Evolutionary conservation across 2,113 vertebrate species (phyloP).

Genomic region (Antennarius striatus): DNA sequence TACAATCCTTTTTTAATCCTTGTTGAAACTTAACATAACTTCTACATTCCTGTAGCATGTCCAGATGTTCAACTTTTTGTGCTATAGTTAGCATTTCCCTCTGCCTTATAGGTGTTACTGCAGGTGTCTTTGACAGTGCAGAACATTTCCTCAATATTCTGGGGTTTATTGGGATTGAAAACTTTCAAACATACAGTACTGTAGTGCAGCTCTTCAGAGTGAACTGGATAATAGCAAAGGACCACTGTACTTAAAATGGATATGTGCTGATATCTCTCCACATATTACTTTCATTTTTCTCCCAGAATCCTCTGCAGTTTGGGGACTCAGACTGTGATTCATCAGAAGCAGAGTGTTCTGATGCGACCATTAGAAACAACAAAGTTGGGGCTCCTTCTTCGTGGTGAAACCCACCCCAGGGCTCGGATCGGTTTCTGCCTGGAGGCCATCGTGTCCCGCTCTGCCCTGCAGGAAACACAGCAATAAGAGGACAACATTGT

Average conservation of each 20-base stretch:
- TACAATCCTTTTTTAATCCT: no score
- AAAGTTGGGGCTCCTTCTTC: slow-evolving; percentile 90
- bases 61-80: no score
- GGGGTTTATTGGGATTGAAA: no score
- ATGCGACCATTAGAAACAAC: slow-evolving; percentile 95
- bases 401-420: slow-evolving; percentile 83
- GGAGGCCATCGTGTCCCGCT: slow-evolving; percentile 52
- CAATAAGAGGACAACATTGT: slow-evolving; percentile 68
- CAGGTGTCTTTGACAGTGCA: no score
- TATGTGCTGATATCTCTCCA: not conserved
- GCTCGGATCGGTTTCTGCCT: slow-evolving; percentile 44
- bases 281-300: slow-evolving; percentile 27
- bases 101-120: no score
- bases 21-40: no score
- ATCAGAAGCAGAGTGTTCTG: slow-evolving; percentile 95
- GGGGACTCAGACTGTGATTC: slow-evolving; percentile 93
- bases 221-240: no score
- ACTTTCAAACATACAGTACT: no score
- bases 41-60: no score
- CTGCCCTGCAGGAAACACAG: slow-evolving; percentile 63
- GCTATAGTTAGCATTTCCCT: no score
- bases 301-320: slow-evolving; percentile 91
- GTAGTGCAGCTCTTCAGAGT: no score
- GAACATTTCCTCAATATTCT: no score
- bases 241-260: not conserved